Conservation (phyloP, 1,140 invertebrate genomes). For the Bursaphelenchus mucronatus region DNA sequence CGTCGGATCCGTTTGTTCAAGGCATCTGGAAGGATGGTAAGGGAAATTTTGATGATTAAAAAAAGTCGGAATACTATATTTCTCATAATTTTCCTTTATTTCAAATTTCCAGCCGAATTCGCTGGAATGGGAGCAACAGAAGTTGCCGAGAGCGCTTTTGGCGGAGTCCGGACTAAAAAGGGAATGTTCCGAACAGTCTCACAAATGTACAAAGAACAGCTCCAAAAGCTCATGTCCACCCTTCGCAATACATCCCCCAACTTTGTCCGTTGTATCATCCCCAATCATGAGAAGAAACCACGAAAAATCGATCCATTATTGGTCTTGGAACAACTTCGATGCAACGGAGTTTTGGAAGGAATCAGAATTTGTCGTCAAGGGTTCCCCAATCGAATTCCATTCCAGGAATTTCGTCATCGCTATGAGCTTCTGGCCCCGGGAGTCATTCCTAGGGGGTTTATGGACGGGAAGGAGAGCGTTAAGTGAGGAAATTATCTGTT, state of each 20-base stretch:
- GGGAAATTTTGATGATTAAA: constrained; percentile 69
- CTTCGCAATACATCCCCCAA: constrained; percentile 96
- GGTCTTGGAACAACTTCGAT: constrained; percentile 90
- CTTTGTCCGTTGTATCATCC: constrained; percentile 99
- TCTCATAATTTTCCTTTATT: constrained; percentile 4
- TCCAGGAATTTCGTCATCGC: constrained; percentile 73
- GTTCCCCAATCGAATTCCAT: constrained; percentile 78
- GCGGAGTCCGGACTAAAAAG: constrained; percentile 73
- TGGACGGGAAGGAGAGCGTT: constrained; percentile 99
- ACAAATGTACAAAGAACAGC: constrained; percentile 96
- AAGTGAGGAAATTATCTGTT: constrained; percentile 68
- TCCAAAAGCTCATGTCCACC: constrained; percentile 91
- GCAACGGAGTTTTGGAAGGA: constrained; percentile 97
- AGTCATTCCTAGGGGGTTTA: constrained; percentile 95
- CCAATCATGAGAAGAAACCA: constrained; percentile 97
- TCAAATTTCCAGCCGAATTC: constrained; percentile 78
- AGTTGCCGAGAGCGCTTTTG: constrained; percentile 84
- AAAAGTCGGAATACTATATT: no score
- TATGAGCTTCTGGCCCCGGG: constrained; percentile 96
- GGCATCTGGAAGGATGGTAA: constrained; percentile 95
- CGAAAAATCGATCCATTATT: constrained; percentile 94
- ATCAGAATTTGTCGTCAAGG: constrained; percentile 98
- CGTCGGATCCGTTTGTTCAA: constrained; percentile 89
- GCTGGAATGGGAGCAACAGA: constrained; percentile 94
- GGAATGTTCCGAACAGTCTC: constrained; percentile 80